phyloP scores from a whole-genome alignment of 2,113 vertebrate genomes.

The Hystrix cristata region DNA sequence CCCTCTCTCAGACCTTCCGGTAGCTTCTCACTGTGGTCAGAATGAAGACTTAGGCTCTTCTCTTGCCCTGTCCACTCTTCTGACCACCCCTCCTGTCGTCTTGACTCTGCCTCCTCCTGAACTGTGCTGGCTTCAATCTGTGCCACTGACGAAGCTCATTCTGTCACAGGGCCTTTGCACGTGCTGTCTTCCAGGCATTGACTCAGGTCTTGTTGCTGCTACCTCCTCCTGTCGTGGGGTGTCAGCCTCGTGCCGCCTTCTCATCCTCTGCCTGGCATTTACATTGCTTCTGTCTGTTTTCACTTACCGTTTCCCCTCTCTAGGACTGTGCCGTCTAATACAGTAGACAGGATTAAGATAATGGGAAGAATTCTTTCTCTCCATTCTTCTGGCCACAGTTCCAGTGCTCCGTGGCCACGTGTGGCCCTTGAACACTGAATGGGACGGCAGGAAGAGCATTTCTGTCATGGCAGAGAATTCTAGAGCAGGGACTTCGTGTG shows the following conservation, averaged over 20 bases:
- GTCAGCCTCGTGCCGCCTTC: not conserved
- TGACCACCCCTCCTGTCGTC: rapidly evolving
- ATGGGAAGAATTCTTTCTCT: not conserved
- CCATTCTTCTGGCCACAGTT: not conserved
- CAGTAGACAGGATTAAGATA: rapidly evolving
- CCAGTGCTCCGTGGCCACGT: not conserved
- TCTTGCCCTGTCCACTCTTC: rapidly evolving
- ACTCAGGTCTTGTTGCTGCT: not conserved
- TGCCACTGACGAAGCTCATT: not conserved
- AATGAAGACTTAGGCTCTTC: not conserved
- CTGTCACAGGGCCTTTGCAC: not conserved
- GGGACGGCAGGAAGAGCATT: not conserved
- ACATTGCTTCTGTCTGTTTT: not conserved
- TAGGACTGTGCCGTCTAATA: rapidly evolving
- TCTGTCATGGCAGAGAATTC: not conserved
- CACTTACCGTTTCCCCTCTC: not conserved
- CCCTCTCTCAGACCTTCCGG: not conserved
- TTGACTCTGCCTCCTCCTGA: rapidly evolving
- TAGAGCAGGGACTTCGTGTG: not conserved
- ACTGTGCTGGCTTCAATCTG: not conserved
- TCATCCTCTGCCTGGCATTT: not conserved
- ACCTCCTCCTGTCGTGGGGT: rapidly evolving
- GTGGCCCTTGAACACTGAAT: not conserved
- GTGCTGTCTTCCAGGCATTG: rapidly evolving
- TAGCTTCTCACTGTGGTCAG: not conserved